These are phyloP conservation scores for Gastracanthus pulcherrimus DNA, from an alignment of 2,888 invertebrate species.

Conservation along the genomic window DNA sequence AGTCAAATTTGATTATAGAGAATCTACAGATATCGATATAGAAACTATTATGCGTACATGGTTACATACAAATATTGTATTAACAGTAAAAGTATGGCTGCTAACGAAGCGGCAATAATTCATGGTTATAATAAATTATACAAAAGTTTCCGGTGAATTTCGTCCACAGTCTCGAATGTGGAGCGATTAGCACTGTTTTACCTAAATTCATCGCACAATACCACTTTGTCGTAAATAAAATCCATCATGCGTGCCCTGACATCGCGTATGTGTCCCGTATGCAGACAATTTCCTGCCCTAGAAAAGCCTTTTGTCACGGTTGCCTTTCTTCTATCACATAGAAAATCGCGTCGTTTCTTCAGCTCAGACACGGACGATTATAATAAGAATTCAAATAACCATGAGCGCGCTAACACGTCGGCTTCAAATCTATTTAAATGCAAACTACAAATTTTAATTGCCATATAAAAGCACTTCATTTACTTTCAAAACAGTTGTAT, in stretches of 20 bases:
- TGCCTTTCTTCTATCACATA: conserved; percentile 33
- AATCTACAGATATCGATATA: too few relatives aligned
- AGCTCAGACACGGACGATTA: background rate
- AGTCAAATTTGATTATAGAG: too few relatives aligned
- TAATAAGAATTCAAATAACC: conserved; percentile 31
- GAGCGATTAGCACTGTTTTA: conserved; percentile 16
- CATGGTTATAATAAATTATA: background rate
- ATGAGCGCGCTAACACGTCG: background rate
- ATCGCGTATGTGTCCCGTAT: background rate
- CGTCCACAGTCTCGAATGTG: background rate
- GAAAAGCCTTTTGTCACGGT: conserved; percentile 48
- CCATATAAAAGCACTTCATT: background rate
- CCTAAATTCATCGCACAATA: conserved; percentile 24
- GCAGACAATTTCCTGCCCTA: conserved; percentile 52
- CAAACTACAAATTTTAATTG: conserved; percentile 35
- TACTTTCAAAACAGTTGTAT: conserved; percentile 1
- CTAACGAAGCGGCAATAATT: too few relatives aligned
- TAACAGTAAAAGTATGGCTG: too few relatives aligned
- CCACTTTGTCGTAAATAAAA: conserved; percentile 42
- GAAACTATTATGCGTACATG: too few relatives aligned
- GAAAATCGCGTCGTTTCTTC: conserved; percentile 34
- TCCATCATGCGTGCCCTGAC: conserved; percentile 6
- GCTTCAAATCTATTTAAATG: conserved; percentile 24
- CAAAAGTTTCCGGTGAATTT: background rate
- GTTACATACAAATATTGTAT: too few relatives aligned